Evolutionary conservation across 2,888 invertebrate genomes (phyloP), one percentile per base, ranked within the genome.

Genomic region (Nasonovia ribisnigri): DNA sequence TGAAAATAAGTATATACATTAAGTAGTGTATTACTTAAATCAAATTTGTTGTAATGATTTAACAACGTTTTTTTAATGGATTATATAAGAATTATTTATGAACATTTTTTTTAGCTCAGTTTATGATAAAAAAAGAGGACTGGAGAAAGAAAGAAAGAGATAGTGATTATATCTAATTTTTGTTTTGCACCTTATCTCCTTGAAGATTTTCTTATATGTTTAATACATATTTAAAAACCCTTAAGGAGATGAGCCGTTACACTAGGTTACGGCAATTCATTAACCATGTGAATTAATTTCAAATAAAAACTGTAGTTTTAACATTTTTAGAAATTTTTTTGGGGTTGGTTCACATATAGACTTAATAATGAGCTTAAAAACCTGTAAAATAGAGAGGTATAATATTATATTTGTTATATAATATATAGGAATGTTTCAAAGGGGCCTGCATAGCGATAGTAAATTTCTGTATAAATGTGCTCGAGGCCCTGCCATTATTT

Each of bases 391-490:
- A 77, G 20, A 36, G 77, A 77, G 77, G 20, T 77, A 77, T 77
- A 36, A 77, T 77, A 36, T 77, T 77, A 36, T 77, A 77, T 36
- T 20, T 77, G 8, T 36, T 67, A 67, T 36, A 36, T 67, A 67
- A 46, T 26, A 67, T 67, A 67, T 67, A 67, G 6, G 77, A 42
- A 77, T 77, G 36, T 77, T 77, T 77, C 77, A 77, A 77, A 77
- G 77, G 20, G 77, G 20, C 36, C 20, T 67, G 77, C 8, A 77
- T 20, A 36, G 24, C 42, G 42, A 16, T 42, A 54, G 54, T 36
- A 88, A 88, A 88, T 88, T 88, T 51, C n/a, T 48, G 42, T 54
- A 51, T 54, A 88, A 88, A 54, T 88, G 51, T 54, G 24, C 36
- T 88, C 87, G 51, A n/a, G 26, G 46, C 29, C 16, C n/a, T 13